Base-by-base conservation (phyloP, 1,140 invertebrate species). In the Leptinotarsa texana region DNA sequence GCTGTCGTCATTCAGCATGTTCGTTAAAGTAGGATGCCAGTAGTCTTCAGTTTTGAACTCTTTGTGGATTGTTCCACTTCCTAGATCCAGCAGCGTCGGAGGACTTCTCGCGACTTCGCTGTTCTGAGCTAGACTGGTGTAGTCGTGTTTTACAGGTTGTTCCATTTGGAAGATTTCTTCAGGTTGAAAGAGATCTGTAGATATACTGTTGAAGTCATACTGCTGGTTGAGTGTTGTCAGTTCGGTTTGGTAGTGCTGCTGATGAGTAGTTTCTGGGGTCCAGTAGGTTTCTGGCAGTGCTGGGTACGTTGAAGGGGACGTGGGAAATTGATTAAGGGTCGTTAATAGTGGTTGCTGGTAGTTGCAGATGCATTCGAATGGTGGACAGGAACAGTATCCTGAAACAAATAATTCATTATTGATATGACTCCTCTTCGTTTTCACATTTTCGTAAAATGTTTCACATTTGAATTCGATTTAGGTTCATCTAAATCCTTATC, bases 111-210 rank as follows among this genome's bases (percentile, higher is more conserved):
- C 79, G 0, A 89, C 88, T 76, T 86, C 76, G 85, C 85, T 80
- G 83, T 85, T 72, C 84, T 82, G 42, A 84, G 84, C 4, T 65
- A 83, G 84, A 33, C 78, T 72, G 8, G 78, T 71, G 72, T 89
- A 91, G 74, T 92, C 90, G 0, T 89, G 85, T 77, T 91, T 86
- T n/a, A 93, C 86, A 0, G 92, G 92, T 81, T 93, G 92, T 75
- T 93, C 92, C 51, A 93, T 81, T 82, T 93, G 92, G 81, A 93
- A 94, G 66, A 93, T 92, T 83, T 93, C 91, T 81, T 93, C 92
- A 0, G 92, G 91, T 78, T 93, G 92, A 80, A 93, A 93, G n/a
- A 93, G 87, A 78, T 93, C 92, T 11, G 89, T 88, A 0, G 88
- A 86, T 67, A 91, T 89, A 3, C 89, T 84, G 0, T 88, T 83